phyloP scores from a whole-genome alignment of 2,888 invertebrate genomes.

The Platycheirus rosarum region DNA sequence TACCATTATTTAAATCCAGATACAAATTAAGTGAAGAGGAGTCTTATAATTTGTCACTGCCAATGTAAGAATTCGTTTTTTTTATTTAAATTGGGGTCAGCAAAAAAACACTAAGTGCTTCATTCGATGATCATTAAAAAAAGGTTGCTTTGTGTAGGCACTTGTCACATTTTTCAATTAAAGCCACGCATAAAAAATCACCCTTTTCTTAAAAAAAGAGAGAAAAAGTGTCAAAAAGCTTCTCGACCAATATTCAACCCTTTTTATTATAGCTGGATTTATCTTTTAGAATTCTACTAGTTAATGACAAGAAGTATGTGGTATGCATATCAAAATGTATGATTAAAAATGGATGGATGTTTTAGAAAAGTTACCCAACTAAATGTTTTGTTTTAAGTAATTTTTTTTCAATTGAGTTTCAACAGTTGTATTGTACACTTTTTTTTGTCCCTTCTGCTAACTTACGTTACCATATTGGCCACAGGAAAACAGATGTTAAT shows the following conservation, averaged over 20 bases:
- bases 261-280: too few species aligned
- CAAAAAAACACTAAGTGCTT: neutral
- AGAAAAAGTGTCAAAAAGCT: neutral
- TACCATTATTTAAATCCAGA: neutral
- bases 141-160: constrained; percentile 1
- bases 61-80: neutral
- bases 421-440: too few species aligned
- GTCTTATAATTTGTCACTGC: constrained; percentile 17
- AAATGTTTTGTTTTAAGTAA: too few species aligned
- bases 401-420: too few species aligned
- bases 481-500: constrained; percentile 36
- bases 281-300: too few species aligned
- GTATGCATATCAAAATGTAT: too few species aligned
- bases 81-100: constrained; percentile 2
- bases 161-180: constrained; percentile 7
- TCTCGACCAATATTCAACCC: neutral
- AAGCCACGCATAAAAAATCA: constrained; percentile 2
- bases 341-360: too few species aligned
- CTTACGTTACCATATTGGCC: neutral
- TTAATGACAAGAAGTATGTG: too few species aligned
- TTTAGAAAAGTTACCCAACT: too few species aligned
- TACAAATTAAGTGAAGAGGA: neutral
- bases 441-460: too few species aligned
- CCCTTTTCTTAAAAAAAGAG: neutral
- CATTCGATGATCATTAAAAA: constrained; percentile 20